A percentile compares a stretch with the other conserved stretches of the same genome.
phyloP scores from a whole-genome alignment of 2,888 invertebrate genomes.

The Amphiduros pacificus region DNA sequence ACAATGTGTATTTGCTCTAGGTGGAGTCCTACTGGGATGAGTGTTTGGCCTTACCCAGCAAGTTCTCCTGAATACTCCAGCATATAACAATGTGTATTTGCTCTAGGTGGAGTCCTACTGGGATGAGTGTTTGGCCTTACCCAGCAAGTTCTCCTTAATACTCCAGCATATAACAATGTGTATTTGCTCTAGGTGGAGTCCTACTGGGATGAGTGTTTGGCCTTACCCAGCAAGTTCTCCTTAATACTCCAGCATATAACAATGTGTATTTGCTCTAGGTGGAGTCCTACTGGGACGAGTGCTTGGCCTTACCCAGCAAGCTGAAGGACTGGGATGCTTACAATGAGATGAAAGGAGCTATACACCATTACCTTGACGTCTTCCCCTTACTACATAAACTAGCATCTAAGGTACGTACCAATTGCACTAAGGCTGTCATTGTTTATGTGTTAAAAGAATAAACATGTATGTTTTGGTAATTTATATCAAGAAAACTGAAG shows the following conservation, averaged over 20 bases:
- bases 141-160: too few relatives aligned
- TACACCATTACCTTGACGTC: conserved; percentile 56
- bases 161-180: too few relatives aligned
- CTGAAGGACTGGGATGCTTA: conserved; percentile 60
- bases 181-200: conserved; percentile 46
- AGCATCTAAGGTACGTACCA: conserved; percentile 57
- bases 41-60: conserved; percentile 58
- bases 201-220: conserved; percentile 59
- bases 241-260: too few relatives aligned
- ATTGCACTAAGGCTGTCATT: too few relatives aligned
- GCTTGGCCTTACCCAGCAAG: conserved; percentile 58
- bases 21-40: conserved; percentile 59
- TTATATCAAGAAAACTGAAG: too few relatives aligned
- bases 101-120: conserved; percentile 56
- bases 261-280: conserved; percentile 36
- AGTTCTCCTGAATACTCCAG: too few relatives aligned
- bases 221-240: conserved; percentile 60
- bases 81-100: too few relatives aligned
- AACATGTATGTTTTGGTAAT: too few relatives aligned
- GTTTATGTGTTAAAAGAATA: too few relatives aligned
- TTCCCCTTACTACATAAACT: conserved; percentile 56
- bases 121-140: conserved; percentile 59
- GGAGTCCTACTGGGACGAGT: conserved; percentile 59
- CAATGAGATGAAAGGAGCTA: conserved; percentile 52
- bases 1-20: too few relatives aligned